Evolutionary conservation across 2,797 vertebrate genomes (phyloP), one percentile per base, ranked within the genome.

Genomic region (Rhyacichthys aspro): DNA sequence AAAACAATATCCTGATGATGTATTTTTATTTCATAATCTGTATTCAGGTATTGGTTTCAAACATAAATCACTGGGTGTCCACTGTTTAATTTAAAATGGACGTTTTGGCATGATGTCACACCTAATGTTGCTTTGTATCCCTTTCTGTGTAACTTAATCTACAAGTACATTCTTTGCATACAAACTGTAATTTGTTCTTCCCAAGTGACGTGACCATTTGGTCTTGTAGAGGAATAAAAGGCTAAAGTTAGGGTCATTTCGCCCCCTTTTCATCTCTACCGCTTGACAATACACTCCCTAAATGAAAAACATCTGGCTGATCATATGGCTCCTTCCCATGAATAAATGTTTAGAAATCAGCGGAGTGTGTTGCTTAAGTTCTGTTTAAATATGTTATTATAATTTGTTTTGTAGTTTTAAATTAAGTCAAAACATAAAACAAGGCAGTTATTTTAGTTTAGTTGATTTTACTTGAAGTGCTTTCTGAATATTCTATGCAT

Each of bases 291-390:
- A 90, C 90, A 88, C 62, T 65, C 55, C 62, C 7, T 47, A 71
- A 90, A 91, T 90, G 74, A 91, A 86, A 89, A 91, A 78, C 89
- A 91, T 89, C 83, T 93, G 90, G 57, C 52, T 67, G 83, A 88
- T 90, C 80, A 90, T 88, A 87, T 87, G 66, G 76, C 70, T 75
- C 77, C 71, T 79, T 86, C 74, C 68, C 76, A 74, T 74, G 72
- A 79, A 55, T 74, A 70, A 80, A 72, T 71, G 62, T 87, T 81
- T 87, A 87, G 37, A 56, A 85, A 81, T 80, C 73, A 55, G 78
- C 53, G 73, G 81, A 41, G 82, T 47, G 39, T 54, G 86, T 69
- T 43, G 74, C 70, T 72, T 67, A 68, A 70, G 66, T 66, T 76
- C 75, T 28, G 45, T 87, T 89, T 88, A 43, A 37, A 70, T 54